Conservation (phyloP, 2,888 invertebrate genomes). For the Allacma fusca region DNA sequence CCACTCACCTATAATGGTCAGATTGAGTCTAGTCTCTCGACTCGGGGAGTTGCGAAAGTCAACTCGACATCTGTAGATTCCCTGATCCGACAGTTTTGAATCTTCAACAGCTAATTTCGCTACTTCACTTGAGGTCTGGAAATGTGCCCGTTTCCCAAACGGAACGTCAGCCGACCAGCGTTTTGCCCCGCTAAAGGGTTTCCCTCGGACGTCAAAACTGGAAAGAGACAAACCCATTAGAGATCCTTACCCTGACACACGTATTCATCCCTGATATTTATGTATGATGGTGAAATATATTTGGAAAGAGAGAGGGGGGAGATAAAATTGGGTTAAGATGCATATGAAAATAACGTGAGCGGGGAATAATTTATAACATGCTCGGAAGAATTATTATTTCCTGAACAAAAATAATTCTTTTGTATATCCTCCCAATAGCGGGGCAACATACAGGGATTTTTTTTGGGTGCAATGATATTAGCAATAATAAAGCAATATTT, state of each 20-base stretch:
- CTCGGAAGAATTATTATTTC: background rate
- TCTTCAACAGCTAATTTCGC: conserved; percentile 61
- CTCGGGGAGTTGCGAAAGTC: conserved; percentile 61
- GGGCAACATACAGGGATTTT: background rate
- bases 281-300: too few relatives aligned
- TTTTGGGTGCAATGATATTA: background rate
- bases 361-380: background rate
- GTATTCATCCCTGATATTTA: too few relatives aligned
- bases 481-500: conserved; percentile 12
- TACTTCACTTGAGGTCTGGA: conserved; percentile 56
- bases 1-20: conserved; percentile 58
- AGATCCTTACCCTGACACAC: too few relatives aligned
- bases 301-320: too few relatives aligned
- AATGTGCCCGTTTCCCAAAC: conserved; percentile 60
- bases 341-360: background rate
- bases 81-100: conserved; percentile 55
- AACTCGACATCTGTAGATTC: conserved; percentile 60
- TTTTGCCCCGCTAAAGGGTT: conserved; percentile 59
- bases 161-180: conserved; percentile 59
- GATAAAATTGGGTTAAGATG: background rate
- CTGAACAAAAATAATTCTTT: background rate
- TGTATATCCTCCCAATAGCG: background rate
- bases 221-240: conserved; percentile 43
- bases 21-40: conserved; percentile 58
- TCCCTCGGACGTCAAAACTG: conserved; percentile 61